Conservation (phyloP, 2,888 invertebrate genomes). For the Abscondita cerata region DNA sequence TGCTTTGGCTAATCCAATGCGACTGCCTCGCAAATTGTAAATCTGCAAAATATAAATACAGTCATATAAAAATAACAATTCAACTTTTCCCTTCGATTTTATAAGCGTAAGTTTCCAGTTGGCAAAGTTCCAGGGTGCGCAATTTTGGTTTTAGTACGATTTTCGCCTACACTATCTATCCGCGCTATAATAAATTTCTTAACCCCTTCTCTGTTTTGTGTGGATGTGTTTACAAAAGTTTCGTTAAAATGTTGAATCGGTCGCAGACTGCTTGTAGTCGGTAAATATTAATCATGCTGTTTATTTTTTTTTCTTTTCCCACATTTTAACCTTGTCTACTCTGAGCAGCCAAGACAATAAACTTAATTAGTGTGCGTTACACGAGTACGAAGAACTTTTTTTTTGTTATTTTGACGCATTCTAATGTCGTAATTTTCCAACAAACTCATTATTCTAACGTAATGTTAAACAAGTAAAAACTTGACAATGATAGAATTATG, state of each 20-base stretch:
- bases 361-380: background rate
- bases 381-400: background rate
- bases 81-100: slow-evolving; percentile 40
- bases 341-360: background rate
- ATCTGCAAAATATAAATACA: slow-evolving; percentile 43
- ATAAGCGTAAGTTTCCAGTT: slow-evolving; percentile 39
- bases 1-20: slow-evolving; percentile 13
- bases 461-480: too few relatives aligned
- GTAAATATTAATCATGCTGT: slow-evolving; percentile 17
- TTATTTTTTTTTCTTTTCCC: slow-evolving; percentile 3
- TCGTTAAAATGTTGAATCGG: slow-evolving; percentile 6
- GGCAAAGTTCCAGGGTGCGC: slow-evolving; percentile 37
- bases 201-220: slow-evolving; percentile 22
- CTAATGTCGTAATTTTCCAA: too few relatives aligned
- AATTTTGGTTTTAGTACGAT: slow-evolving; percentile 34
- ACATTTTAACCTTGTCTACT: background rate
- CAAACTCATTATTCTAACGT: too few relatives aligned
- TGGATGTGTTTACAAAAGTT: slow-evolving; percentile 8
- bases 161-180: slow-evolving; percentile 31
- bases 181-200: slow-evolving; percentile 24
- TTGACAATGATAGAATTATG: too few relatives aligned
- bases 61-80: slow-evolving; percentile 42
- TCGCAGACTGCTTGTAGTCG: slow-evolving; percentile 40
- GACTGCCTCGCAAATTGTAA: slow-evolving; percentile 34
- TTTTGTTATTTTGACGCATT: background rate